Conservation (phyloP, 35 echinoderm and acorn worm species). For the Ptychodera flava region DNA sequence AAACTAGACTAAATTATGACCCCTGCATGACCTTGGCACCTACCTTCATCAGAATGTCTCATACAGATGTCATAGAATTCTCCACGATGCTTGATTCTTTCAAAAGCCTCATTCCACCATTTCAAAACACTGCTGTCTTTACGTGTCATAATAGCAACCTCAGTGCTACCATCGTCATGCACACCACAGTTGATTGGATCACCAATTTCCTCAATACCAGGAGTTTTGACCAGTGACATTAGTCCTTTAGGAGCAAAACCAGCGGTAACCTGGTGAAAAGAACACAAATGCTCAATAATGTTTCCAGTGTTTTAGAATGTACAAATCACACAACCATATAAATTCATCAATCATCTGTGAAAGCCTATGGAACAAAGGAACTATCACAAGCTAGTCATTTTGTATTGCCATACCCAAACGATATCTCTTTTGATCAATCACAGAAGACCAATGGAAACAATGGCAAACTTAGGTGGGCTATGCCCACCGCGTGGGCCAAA, state of each 20-base stretch:
- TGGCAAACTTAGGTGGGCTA: too few species aligned
- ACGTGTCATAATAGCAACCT: background rate
- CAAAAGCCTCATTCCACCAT: background rate
- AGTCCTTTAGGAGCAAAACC: background rate
- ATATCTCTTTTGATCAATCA: too few species aligned
- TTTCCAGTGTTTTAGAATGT: too few species aligned
- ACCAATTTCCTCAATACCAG: background rate
- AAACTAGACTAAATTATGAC: too few species aligned
- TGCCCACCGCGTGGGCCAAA: too few species aligned
- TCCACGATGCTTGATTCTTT: background rate
- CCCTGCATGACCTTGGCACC: background rate
- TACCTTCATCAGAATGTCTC: background rate
- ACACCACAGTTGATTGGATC: background rate
- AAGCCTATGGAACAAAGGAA: too few species aligned
- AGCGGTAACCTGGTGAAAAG: background rate
- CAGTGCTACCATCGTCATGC: background rate
- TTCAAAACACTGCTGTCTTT: background rate
- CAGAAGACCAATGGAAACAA: too few species aligned
- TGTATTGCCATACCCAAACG: too few species aligned
- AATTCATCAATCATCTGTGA: too few species aligned
- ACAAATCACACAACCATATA: too few species aligned
- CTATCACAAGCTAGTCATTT: too few species aligned
- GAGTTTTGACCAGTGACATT: background rate
- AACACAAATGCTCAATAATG: too few species aligned
- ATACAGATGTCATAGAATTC: background rate